Base-by-base conservation (phyloP, 2,113 vertebrate species). In the Protomyctophum bolini region DNA sequence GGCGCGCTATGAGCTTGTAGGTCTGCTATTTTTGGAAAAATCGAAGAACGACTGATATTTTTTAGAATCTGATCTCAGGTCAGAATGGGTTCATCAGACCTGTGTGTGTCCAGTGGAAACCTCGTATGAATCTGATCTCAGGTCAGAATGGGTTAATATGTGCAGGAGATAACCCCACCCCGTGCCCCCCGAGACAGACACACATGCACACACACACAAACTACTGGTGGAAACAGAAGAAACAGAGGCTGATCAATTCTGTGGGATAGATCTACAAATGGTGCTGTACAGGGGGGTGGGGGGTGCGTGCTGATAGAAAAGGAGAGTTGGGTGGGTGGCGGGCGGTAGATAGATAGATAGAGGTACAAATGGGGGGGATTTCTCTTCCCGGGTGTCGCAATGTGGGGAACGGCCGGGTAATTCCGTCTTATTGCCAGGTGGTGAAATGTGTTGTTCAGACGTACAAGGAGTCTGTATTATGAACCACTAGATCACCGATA, bases 381-480 rank as follows among this genome's bases (percentile, higher is more conserved):
- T 46, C 21, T 47, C 55, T 14, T 54, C 15, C 21, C 29, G 7
- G 10, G 21, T 29, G 12, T 50, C 51, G 21, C 47, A 61, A 12
- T 57, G 33, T 41, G 33, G 21, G 21, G 33, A 41, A 41, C 33
- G 5, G 33, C 1, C 21, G 11, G 47, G 45, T 61, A 15, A 55
- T 50, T 61, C 29, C 70, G 55, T 41, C 28, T 66, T 68, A 68
- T 63, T 75, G n/a, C 5, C 58, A 66, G 51, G 46, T 59, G 61
- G 28, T 83, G 65, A 79, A 79, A 79, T 58, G 11, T 8, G 51
- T 11, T 8, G 46, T 10, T 12, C 48, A 14, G 57, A 54, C 51
- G 10, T 7, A 63, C 7, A 45, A 58, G 66, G 12, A 48, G 3
- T n/a, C 41, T 11, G 1, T 3, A 45, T 61, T 3, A 45, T 61